Evolutionary conservation across 2,888 invertebrate genomes (phyloP).

Genomic region (Drosophila mercatorum): DNA sequence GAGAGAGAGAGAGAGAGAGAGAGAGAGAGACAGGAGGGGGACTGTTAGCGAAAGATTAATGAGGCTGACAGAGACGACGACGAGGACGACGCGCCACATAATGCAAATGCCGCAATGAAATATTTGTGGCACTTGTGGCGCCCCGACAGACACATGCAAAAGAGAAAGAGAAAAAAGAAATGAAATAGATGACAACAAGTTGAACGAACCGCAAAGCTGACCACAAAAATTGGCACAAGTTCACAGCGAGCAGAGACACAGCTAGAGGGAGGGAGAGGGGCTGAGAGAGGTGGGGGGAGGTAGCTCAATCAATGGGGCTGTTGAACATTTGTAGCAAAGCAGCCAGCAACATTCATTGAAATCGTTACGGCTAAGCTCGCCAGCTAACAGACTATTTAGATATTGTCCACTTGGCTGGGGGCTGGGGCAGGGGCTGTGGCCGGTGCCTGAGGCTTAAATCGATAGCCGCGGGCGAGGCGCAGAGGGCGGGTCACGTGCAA

Average conservation of each 20-base stretch:
- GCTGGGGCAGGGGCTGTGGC: neutral
- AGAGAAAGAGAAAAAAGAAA: neutral
- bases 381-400: slow-evolving; percentile 15
- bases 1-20: neutral
- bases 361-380: slow-evolving; percentile 15
- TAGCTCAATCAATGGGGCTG: slow-evolving; percentile 20
- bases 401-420: slow-evolving; percentile 1
- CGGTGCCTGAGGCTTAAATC: slow-evolving; percentile 23
- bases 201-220: slow-evolving; percentile 57
- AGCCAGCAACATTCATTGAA: slow-evolving; percentile 27
- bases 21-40: neutral
- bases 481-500: slow-evolving; percentile 39
- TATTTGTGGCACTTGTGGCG: slow-evolving; percentile 73
- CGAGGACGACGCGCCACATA: slow-evolving; percentile 34
- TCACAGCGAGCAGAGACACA: slow-evolving; percentile 21
- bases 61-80: slow-evolving; percentile 23
- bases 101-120: slow-evolving; percentile 75
- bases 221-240: slow-evolving; percentile 47
- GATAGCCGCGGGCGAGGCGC: slow-evolving; percentile 27
- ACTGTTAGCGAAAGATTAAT: slow-evolving; percentile 23
- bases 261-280: neutral
- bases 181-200: slow-evolving; percentile 51
- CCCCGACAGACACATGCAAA: slow-evolving; percentile 30
- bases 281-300: neutral
- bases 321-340: slow-evolving; percentile 12